Evolutionary conservation across 2,797 vertebrate species (phyloP).

Genomic region (Leuciscus waleckii): DNA sequence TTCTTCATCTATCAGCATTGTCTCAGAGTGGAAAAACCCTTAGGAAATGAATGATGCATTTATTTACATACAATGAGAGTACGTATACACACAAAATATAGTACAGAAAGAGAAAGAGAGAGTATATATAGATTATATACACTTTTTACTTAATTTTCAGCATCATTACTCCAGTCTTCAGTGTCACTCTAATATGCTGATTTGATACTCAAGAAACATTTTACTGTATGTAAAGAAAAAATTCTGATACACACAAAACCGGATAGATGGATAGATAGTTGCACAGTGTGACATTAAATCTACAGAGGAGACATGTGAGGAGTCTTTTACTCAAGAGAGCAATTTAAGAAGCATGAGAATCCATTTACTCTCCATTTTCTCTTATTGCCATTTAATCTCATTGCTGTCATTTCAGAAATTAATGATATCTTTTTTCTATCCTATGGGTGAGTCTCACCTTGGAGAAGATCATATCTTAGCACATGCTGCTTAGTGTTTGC

Average conservation of each 20-base stretch:
- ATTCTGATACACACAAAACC: neutral
- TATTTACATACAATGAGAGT: neutral
- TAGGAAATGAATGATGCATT: neutral
- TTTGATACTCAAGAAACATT: neutral
- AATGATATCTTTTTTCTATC: conserved; percentile 22
- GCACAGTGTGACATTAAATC: neutral
- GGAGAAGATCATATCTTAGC: conserved; percentile 31
- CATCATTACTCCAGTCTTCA: neutral
- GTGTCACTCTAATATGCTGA: neutral
- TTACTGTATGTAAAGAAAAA: neutral
- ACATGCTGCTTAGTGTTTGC: conserved; percentile 14
- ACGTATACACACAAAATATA: neutral
- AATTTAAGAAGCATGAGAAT: conserved; percentile 20
- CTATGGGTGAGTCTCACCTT: conserved; percentile 33
- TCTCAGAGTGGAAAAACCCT: neutral
- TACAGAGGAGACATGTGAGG: neutral
- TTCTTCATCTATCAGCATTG: neutral
- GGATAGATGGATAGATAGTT: neutral
- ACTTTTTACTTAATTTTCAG: neutral
- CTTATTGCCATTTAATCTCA: conserved; percentile 35
- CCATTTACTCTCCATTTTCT: conserved; percentile 33
- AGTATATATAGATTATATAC: neutral
- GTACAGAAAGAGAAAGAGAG: neutral
- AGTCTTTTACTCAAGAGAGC: conserved; percentile 33
- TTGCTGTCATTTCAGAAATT: conserved; percentile 20